Evolutionary conservation across 2,113 vertebrate genomes (phyloP).

Genomic region (Rynchops niger): DNA sequence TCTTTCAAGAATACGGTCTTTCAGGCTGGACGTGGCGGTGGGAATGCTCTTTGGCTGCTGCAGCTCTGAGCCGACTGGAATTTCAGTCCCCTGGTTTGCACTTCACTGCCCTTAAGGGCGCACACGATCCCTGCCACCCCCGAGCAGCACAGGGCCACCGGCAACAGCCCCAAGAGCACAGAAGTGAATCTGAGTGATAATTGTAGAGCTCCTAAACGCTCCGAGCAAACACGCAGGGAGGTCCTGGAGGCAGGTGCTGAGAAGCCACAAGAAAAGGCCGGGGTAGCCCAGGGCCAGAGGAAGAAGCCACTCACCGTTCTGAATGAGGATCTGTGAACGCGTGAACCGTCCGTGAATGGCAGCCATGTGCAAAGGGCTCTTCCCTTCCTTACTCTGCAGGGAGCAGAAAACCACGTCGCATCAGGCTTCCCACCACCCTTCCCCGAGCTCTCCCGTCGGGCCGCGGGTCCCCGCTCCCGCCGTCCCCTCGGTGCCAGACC

Average conservation of each 20-base stretch:
- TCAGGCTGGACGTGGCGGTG: not conserved
- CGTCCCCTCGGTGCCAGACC: conserved; percentile 61
- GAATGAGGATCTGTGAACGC: conserved; percentile 94
- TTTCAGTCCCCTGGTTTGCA: not conserved
- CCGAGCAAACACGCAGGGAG: rapidly evolving
- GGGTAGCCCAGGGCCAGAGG: not conserved
- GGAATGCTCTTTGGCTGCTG: not conserved
- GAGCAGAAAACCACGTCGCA: rapidly evolving
- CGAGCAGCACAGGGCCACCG: not conserved
- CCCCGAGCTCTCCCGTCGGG: not conserved
- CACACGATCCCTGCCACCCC: not conserved
- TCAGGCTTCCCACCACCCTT: rapidly evolving
- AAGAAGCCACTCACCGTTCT: conserved; percentile 84
- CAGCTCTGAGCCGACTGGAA: not conserved
- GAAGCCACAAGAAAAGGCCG: not conserved
- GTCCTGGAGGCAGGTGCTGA: not conserved
- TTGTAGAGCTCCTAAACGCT: rapidly evolving
- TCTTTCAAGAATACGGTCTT: not conserved
- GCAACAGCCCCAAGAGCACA: not conserved
- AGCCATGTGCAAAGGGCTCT: conserved; percentile 94
- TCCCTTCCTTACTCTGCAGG: conserved; percentile 91
- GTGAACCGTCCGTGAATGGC: conserved; percentile 94
- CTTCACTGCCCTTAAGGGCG: not conserved
- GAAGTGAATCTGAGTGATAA: rapidly evolving
- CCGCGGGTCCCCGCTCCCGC: rapidly evolving